Evolutionary conservation across 2,113 vertebrate genomes (phyloP), one percentile per base, ranked within the genome.

Genomic region (Rhagologus leucostigma): DNA sequence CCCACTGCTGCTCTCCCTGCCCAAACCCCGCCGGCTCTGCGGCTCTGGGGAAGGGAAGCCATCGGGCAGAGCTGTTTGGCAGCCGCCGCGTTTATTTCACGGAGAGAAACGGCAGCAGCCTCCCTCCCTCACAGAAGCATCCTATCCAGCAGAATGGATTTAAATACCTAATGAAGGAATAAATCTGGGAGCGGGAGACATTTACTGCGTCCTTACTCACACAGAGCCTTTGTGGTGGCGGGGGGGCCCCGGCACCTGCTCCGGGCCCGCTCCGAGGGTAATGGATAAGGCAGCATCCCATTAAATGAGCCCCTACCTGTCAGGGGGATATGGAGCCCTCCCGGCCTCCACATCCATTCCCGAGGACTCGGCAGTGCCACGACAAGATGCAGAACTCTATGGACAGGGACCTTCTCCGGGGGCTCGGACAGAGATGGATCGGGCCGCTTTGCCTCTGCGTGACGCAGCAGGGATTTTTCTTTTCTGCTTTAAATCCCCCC

Each of bases 141-240:
- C 94, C 90, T 86, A n/a, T 56, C 76, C 86, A 90, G 84, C 93
- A 77, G 94, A 70, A 95, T 90, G 96, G 91, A 94, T 95, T 96
- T 95, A 77, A 96, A 97, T 96, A 44, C 81, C 93, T 96, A 95
- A 97, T 96, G 96, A 97, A 95, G 96, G 94, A 96, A 96, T 95
- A 96, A 97, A 97, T 97, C 96, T 97, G 93, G 3, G 23, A 65
- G 85, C 76, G 64, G 84, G 70, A 89, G 96, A 95, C 96, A 76
- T 96, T 97, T 87, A 91, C 96, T 91, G 97, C 84, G 13, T 82
- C 52, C 92, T 87, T 23, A 64, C 74, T 96, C 89, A 90, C 89
- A 93, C 89, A 62, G 93, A 83, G 90, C 87, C 95, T 88, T 76
- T 76, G 89, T 93, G 94, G 80, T 3, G 67, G 29, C 9, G 4